Evolutionary conservation across 1,140 invertebrate species (phyloP), one percentile per base, ranked within the genome.

Genomic region (Drosophila nebulosa): DNA sequence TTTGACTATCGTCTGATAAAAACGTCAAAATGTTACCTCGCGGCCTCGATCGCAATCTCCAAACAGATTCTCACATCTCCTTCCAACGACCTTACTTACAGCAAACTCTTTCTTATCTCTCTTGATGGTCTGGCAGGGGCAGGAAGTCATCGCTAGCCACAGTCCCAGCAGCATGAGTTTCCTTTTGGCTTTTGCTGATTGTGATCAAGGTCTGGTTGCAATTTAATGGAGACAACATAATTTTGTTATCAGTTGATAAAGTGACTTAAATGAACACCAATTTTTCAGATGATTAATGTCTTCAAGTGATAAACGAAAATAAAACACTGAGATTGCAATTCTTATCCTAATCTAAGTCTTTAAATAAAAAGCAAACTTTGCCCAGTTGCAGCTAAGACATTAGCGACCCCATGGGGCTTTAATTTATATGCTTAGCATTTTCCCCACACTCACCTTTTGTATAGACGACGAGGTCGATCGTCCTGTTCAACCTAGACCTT

Each of bases 11-110:
- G 67, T 64, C 79, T 84, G 79, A 84, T 84, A 84, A 84, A 84
- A 85, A 79, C 78, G 81, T 84, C 79, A 84, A 67, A 73, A 69
- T 63, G 74, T 56, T 74, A 74, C 80, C 80, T 74, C 53, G 69
- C 73, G 77, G 76, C 69, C 77, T 55, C 70, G 80, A 84, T 84
- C 77, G 73, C 65, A 74, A 84, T 84, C 80, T 84, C 68, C 74
- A 76, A 64, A 86, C 46, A 63, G 69, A 80, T 86, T 79, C 64
- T 74, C 73, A 84, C 63, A 67, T 62, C 72, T 74, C 81, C 73
- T 63, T 59, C 42, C 27, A 55, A 9, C 7, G 39, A 18, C 39
- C 6, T n/a, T 14, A 6, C 39, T 42, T 18, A 42, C 18, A 6
- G 52, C 76, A 84, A 85, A 0, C 27, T 53, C 71, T 84, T 79